Base-by-base conservation (phyloP, 2,797 vertebrate genomes). In the Pempheris klunzingeri region DNA sequence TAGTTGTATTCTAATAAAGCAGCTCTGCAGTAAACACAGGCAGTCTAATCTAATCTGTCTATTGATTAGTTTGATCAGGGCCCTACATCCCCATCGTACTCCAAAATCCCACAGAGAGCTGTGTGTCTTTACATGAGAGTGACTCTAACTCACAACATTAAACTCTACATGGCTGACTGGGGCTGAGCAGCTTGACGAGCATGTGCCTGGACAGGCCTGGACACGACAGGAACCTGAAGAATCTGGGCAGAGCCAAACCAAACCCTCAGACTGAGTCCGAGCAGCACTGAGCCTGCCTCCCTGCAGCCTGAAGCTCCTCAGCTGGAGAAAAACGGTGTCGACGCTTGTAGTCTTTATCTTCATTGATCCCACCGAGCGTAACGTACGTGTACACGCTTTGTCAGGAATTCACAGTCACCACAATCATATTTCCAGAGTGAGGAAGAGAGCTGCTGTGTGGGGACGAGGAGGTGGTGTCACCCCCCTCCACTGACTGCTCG, bases 211-310 rank as follows among this genome's bases (percentile, higher is more conserved):
- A 78, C 77, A 49, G 30, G 85, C 24, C 71, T 67, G 28, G 47
- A 68, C 82, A 43, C 20, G 80, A 66, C 60, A 76, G 50, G 57
- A 82, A 77, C 12, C 65, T 74, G 36, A 85, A 57, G 59, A 85
- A 85, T 82, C 66, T 60, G 36, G 32, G 53, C 5, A 47, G 39
- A 38, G 39, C 36, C n/a, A 74, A 46, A 20, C 70, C 64, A 66
- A 68, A 78, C 62, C 38, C 46, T 49, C 7, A 11, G 3, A 34
- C 28, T 72, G 34, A 28, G 34, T 50, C 46, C 32, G 26, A 70
- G 17, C 3, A 34, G 15, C 15, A 32, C n/a, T n/a, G n/a, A 30
- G 41, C n/a, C 49, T 57, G 20, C 7, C 24, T 58, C n/a, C 12
- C 13, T 59, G 36, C 14, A 24, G 18, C 22, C 13, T 24, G 8